These are phyloP conservation scores for Labeo catla DNA, from an alignment of 2,113 vertebrate species.

Conservation along the genomic window DNA sequence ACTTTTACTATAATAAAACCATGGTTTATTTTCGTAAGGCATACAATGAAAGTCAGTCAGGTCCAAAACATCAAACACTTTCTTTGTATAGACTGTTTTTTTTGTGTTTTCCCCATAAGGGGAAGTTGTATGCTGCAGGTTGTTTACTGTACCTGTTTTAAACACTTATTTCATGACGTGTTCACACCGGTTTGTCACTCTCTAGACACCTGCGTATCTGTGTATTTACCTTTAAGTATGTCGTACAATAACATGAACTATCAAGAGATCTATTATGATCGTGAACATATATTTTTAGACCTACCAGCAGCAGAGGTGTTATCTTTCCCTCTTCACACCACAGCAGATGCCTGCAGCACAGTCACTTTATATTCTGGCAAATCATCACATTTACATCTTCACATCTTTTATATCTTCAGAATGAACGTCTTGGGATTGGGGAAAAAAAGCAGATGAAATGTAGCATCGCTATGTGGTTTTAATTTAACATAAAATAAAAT, in stretches of 20 bases:
- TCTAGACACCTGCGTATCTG: not conserved
- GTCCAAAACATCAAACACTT: not conserved
- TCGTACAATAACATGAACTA: constrained; percentile 3
- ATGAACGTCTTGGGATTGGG: not conserved
- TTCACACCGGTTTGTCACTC: not conserved
- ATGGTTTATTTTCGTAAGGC: no score
- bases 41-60: not conserved
- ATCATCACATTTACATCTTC: constrained; percentile 29
- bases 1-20: no score
- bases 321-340: not conserved
- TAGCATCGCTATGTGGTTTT: constrained; percentile 29
- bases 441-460: constrained; percentile 7
- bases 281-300: constrained; percentile 23
- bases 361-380: constrained; percentile 4
- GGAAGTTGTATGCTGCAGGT: not conserved
- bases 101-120: not conserved
- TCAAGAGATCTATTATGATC: not conserved
- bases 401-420: not conserved
- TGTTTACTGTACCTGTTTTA: not conserved
- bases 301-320: constrained; percentile 8
- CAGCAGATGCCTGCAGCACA: not conserved
- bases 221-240: not conserved
- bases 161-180: not conserved
- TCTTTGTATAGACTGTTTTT: not conserved
- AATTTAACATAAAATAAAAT: constrained; percentile 38